Base-by-base conservation (phyloP, 2,797 vertebrate genomes). In the Paedocypris micromegethes region DNA sequence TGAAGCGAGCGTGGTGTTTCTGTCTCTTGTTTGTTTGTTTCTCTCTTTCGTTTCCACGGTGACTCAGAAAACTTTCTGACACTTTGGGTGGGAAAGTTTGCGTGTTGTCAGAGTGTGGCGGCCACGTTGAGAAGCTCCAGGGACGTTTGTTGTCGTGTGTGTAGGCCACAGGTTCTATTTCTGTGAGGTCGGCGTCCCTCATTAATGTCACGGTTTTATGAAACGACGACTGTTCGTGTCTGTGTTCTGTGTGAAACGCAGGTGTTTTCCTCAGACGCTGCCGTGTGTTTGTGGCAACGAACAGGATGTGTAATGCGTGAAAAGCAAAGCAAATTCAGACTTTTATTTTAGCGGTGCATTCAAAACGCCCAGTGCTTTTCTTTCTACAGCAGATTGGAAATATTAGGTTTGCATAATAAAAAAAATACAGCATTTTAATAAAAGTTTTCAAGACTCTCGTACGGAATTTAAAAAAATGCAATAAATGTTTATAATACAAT, bases 151-250 rank as follows among this genome's bases (percentile, higher is more conserved):
- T 9, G 9, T 55, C 48, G 61, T 56, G 72, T 68, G 37, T 46
- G 64, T 66, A 41, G 53, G 54, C 41, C 9, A 5, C 9, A 38
- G 45, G 38, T 59, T 57, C 41, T 40, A 4, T 51, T 69, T 68
- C 52, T 38, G 5, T 61, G 58, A 80, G 77, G 79, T 71, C 74
- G 40, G 67, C 53, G 77, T 66, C 78, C 65, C 78, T 64, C 54
- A 73, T 66, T 76, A 75, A 75, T 74, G 75, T 78, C 71, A 78
- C 5, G 4, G 43, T 43, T 54, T 64, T 45, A 66, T 61, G 63
- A 49, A 70, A 23, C 54, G 66, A 39, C 23, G 23, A 23, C 23
- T 49, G 44, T 5, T 72, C 61, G 52, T 64, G 6, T 68, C 67
- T 70, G 58, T 46, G 58, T 72, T 72, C n/a, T n/a, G 6, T 23